Base-by-base conservation (phyloP, 2,797 vertebrate genomes). In the Onychomys leucogaster region DNA sequence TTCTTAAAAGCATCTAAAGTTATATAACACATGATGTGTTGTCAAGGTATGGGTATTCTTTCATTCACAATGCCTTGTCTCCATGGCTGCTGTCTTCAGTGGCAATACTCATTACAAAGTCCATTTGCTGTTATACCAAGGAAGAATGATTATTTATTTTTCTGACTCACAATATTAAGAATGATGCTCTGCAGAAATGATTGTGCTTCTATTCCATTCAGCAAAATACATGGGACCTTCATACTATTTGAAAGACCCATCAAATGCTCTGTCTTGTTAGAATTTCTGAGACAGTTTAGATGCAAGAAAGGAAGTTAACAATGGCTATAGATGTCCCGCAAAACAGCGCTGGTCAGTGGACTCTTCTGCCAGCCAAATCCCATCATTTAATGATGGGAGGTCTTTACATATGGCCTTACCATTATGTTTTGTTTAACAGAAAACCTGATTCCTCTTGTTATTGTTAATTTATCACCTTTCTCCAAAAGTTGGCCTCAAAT, bases 1-100 rank as follows among this genome's bases (percentile, higher is more conserved):
- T 80, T 96, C 41, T 80, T 96, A 85, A 96, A 87, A 69, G 41
- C 2, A 75, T 49, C 49, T 88, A 67, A 71, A 63, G 19, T 91
- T 82, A 71, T 11, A 3, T 61, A 91, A 43, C 37, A 55, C 65
- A n/a, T 89, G 65, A 12, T 49, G 55, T 25, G 11, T 27, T 90
- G 23, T 67, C n/a, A 84, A 65, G 55, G 9, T 82, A 25, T 55
- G 17, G 0, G 3, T 46, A 25, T 63, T 5, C 6, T 91, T 91
- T 61, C 3, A 4, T n/a, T 46, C 73, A 59, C 32, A 27, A 85
- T 67, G 11, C 10, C 73, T 75, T 25, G 8, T 77, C 29, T 84
- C 61, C 67, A 29, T 19, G 23, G 19, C 29, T 87, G 2, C 16
- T 69, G 12, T 46, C n/a, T 69, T 94, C 13, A 7, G 7, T 69